phyloP scores from a whole-genome alignment of 2,797 vertebrate species.

The Psittacula echo region DNA sequence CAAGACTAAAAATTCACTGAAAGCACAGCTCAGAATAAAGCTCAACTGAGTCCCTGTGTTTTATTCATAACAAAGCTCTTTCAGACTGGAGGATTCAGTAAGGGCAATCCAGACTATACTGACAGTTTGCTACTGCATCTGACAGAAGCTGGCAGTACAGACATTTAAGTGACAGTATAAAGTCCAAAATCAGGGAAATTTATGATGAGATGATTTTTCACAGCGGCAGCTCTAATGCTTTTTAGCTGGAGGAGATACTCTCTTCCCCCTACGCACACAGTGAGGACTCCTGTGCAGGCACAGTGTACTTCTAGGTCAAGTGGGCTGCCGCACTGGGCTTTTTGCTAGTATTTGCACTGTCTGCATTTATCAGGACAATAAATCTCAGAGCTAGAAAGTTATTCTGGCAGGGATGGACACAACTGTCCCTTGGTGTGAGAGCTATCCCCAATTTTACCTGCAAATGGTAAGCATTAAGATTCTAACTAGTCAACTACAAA shows the following conservation, averaged over 20 bases:
- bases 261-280: neutral
- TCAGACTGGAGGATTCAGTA: neutral
- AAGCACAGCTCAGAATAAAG: neutral
- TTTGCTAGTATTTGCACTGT: neutral
- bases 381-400: neutral
- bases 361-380: neutral
- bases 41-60: neutral
- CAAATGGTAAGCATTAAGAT: neutral
- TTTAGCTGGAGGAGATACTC: neutral
- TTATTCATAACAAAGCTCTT: neutral
- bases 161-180: neutral
- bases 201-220: neutral
- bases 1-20: neutral
- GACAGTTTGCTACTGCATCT: neutral
- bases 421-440: neutral
- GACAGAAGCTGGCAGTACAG: neutral
- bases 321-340: neutral
- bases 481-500: neutral
- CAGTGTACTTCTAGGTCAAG: neutral
- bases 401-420: neutral
- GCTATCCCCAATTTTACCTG: neutral
- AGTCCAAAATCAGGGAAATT: neutral
- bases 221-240: neutral
- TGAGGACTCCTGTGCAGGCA: neutral
- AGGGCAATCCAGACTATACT: neutral